phyloP scores from a whole-genome alignment of 2,113 vertebrate species.

The Peromyscus leucopus region DNA sequence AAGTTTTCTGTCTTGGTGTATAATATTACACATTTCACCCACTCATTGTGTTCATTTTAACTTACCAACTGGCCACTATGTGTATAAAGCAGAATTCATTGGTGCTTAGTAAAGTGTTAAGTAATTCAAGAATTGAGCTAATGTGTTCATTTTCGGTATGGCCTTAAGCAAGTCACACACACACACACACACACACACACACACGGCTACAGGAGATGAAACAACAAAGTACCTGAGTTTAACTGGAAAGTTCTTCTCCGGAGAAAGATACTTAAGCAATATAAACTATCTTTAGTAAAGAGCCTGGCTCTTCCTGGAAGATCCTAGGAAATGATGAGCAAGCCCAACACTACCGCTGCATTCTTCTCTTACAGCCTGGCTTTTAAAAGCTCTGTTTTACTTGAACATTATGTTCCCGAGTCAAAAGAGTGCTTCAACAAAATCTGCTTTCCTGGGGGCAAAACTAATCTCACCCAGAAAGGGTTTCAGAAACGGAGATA shows the following conservation, averaged over 20 bases:
- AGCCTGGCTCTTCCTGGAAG: constrained; percentile 34
- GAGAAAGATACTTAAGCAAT: constrained; percentile 63
- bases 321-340: constrained; percentile 46
- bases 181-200: neutral
- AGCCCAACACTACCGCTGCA: neutral
- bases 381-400: constrained; percentile 21
- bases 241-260: constrained; percentile 58
- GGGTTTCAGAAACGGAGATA: constrained; percentile 37
- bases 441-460: constrained; percentile 62
- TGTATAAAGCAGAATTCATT: constrained; percentile 23
- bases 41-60: neutral
- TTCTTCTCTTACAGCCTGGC: neutral
- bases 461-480: constrained; percentile 49
- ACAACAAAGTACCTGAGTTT: constrained; percentile 16
- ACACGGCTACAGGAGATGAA: neutral
- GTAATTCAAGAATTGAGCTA: constrained; percentile 6
- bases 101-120: neutral
- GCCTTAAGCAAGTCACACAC: constrained; percentile 5
- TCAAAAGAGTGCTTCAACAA: constrained; percentile 73
- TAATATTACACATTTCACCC: neutral
- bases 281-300: constrained; percentile 66
- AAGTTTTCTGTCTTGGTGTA: neutral
- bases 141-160: neutral
- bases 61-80: neutral
- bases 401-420: constrained; percentile 45